These are phyloP conservation scores for Cephus cinctus DNA, from an alignment of 1,140 invertebrate species.

Conservation along the genomic window DNA sequence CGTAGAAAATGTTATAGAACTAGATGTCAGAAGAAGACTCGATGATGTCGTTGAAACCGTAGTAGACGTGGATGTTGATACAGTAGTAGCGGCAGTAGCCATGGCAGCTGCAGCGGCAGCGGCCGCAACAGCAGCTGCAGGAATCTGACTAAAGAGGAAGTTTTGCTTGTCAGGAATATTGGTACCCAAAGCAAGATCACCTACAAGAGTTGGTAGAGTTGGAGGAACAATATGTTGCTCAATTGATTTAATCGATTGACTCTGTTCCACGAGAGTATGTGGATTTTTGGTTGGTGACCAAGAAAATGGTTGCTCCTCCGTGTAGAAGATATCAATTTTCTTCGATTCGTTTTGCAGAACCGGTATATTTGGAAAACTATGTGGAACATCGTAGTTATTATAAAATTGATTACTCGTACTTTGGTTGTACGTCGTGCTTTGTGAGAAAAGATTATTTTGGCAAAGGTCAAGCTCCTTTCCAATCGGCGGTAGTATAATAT, in stretches of 20 bases:
- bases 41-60: too few species aligned
- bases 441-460: conserved; percentile 51
- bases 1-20: too few species aligned
- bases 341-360: conserved; percentile 44
- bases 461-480: conserved; percentile 53
- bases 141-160: conserved; percentile 45
- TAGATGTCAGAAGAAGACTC: too few species aligned
- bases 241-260: conserved; percentile 37
- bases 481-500: conserved; percentile 49
- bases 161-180: conserved; percentile 50
- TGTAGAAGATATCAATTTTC: conserved; percentile 43
- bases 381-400: conserved; percentile 51
- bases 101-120: too few species aligned
- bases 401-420: conserved; percentile 50
- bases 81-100: too few species aligned
- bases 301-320: conserved; percentile 58
- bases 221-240: conserved; percentile 55
- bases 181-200: conserved; percentile 61
- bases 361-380: conserved; percentile 46
- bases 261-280: conserved; percentile 43
- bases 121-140: too few species aligned
- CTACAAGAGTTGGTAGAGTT: conserved; percentile 60
- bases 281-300: conserved; percentile 61
- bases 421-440: conserved; percentile 49
- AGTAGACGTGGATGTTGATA: too few species aligned